Conservation (phyloP, 2,113 vertebrate species). For the Dinomys branickii region DNA sequence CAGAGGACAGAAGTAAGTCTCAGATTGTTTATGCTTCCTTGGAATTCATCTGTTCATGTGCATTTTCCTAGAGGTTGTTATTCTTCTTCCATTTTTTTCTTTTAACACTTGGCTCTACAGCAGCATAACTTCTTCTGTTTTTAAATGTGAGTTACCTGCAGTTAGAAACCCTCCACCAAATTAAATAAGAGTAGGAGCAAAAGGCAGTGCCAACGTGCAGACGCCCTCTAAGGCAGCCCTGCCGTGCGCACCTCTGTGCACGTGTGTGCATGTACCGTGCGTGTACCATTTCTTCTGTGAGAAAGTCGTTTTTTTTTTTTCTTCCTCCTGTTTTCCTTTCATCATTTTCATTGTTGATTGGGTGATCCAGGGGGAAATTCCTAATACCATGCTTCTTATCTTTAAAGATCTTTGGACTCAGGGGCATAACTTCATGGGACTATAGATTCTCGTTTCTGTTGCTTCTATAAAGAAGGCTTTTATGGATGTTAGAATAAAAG, state of each 20-base stretch:
- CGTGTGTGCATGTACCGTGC: not conserved
- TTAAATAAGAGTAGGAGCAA: not conserved
- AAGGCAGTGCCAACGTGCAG: not conserved
- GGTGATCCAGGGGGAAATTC: not conserved
- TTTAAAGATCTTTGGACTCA: slow-evolving; percentile 35
- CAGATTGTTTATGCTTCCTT: slow-evolving; percentile 13
- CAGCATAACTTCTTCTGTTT: slow-evolving; percentile 19
- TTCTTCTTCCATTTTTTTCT: not conserved
- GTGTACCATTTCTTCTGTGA: not conserved
- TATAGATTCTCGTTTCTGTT: not conserved
- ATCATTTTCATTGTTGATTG: slow-evolving; percentile 35
- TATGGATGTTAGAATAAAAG: slow-evolving; percentile 21
- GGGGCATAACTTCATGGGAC: not conserved
- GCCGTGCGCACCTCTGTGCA: fast-evolving
- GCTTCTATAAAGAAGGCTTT: not conserved
- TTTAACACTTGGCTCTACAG: not conserved
- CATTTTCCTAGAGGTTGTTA: not conserved
- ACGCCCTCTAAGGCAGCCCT: not conserved
- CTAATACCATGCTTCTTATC: not conserved
- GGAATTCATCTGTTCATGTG: not conserved
- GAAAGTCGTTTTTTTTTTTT: not conserved
- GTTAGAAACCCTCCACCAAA: not conserved
- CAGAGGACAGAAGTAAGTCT: not conserved
- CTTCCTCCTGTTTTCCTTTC: not conserved
- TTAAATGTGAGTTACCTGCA: not conserved